Base-by-base conservation (phyloP, 2,888 invertebrate genomes). In the Ichneumon xanthorius region DNA sequence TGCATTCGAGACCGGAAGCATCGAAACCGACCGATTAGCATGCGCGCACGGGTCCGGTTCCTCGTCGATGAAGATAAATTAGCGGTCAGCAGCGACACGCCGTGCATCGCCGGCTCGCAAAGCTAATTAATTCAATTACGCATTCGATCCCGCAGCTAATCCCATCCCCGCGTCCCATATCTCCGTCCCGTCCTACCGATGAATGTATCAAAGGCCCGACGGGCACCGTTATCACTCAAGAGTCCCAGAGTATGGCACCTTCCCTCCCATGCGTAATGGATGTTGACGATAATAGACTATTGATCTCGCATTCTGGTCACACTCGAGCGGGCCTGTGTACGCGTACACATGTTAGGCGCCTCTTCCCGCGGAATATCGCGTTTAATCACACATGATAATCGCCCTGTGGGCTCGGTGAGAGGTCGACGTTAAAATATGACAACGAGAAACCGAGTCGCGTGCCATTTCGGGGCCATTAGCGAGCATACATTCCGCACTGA, bases 381-480 rank as follows among this genome's bases (percentile, higher is more conserved):
- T 26, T 45, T 45, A 70, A 81, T 70, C 75, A 76, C 50, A 58
- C 33, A 37, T 70, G 71, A 77, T 82, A 72, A 82, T 82, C 77
- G 19, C 19, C 4, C 58, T 22, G 3, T 26, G 9, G 11, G 26
- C 4, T 40, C 40, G 40, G 40, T 40, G 40, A 40, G 26, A 58
- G 22, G 11, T 9, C 11, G 58, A 68, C 22, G 53, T 33, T 22
- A 33, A 16, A n/a, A 50, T 68, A 58, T 58, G 33, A 30, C 50
- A 73, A 79, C 50, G 72, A 73, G 37, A 67, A 61, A 65, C 40
- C 19, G n/a, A 50, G 37, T 6, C 19, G 45, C 30, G 88, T 87
- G 87, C 89, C 88, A 90, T 92, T 92, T 89, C 88, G 88, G 91
- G 90, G 91, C 91, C 91, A 92, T 92, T 92, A 91, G 88, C 89